Evolutionary conservation across 2,888 invertebrate genomes (phyloP).

Genomic region (Eurytoma californica): DNA sequence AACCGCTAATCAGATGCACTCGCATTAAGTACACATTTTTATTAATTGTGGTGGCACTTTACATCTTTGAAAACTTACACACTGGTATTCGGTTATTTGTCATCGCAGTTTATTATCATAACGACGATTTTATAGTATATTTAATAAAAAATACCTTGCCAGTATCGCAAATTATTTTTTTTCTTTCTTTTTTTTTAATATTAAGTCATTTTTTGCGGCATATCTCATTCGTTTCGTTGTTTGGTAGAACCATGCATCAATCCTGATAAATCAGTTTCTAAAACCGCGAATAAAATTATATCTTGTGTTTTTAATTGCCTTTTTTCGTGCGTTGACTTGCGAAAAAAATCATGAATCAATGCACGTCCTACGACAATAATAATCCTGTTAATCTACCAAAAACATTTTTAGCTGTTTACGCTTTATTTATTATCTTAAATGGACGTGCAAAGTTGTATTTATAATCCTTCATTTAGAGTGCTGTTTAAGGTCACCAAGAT

Average conservation of each 20-base stretch:
- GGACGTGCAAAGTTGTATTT: slow-evolving; percentile 62
- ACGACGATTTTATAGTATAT: slow-evolving; percentile 46
- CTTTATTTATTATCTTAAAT: slow-evolving; percentile 49
- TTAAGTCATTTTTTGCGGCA: slow-evolving; percentile 32
- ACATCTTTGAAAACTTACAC: slow-evolving; percentile 33
- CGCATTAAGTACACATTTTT: slow-evolving; percentile 43
- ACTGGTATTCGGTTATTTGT: slow-evolving; percentile 44
- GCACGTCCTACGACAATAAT: slow-evolving; percentile 35
- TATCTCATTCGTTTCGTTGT: slow-evolving; percentile 53
- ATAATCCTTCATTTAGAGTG: slow-evolving; percentile 39
- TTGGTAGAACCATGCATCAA: slow-evolving; percentile 52
- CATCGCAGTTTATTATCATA: slow-evolving; percentile 46
- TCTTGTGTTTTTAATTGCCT: slow-evolving; percentile 29
- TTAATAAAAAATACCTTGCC: slow-evolving; percentile 55
- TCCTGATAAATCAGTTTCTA: slow-evolving; percentile 42
- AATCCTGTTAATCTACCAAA: slow-evolving; percentile 23
- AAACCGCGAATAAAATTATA: slow-evolving; percentile 34
- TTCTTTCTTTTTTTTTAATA: slow-evolving; percentile 32
- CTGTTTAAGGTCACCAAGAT: slow-evolving; percentile 24
- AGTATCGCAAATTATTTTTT: slow-evolving; percentile 39
- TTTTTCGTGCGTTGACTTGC: slow-evolving; percentile 42
- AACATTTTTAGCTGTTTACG: slow-evolving; percentile 25
- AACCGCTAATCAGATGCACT: slow-evolving; percentile 34
- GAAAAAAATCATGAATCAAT: slow-evolving; percentile 41
- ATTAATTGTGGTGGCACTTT: slow-evolving; percentile 33